Evolutionary conservation across 2,888 invertebrate genomes (phyloP), one percentile per base, ranked within the genome.

Genomic region (Zelleria hepariella): DNA sequence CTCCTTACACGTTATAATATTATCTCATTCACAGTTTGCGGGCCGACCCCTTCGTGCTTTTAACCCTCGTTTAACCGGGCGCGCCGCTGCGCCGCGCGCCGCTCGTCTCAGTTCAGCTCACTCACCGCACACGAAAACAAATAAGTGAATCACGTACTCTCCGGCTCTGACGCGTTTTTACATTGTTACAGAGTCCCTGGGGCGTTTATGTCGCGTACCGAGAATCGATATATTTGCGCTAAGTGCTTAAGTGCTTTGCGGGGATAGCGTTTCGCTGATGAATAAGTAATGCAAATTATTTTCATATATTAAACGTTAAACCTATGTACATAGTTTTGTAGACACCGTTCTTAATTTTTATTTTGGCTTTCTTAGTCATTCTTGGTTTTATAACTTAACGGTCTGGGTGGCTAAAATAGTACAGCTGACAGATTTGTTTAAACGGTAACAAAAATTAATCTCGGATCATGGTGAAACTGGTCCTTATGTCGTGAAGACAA

Each of bases 1-100:
- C 87, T 83, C 83, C 78, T 85, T 82, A 86, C 85, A 84, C 76
- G 85, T 85, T 86, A 87, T 86, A 82, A 86, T 87, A 86, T 86
- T 81, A 86, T 82, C 62, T 62, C 62, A 60, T 62, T 59, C 60
- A 60, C 78, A 81, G 73, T 75, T 70, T 66, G 74, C 74, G 58
- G 77, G 71, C 71, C 69, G 70, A 70, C 68, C 52, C 73, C 77
- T 72, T 73, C 71, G 61, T 63, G 66, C 66, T 69, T 74, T 78
- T 81, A 86, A 86, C 82, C 78, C 75, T 73, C 77, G 82, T 82
- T 84, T 82, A 84, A 85, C 74, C 74, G 67, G 32, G 68, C 70
- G 72, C 70, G 72, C 69, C 67, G 67, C 20, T 25, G 49, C 18
- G 26, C 70, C 72, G 69, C 67, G 67, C 20, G 20, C 25, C 18